phyloP scores from a whole-genome alignment of 37 sponge, comb jelly and placozoan genomes.

The Aplysina aerophoba region DNA sequence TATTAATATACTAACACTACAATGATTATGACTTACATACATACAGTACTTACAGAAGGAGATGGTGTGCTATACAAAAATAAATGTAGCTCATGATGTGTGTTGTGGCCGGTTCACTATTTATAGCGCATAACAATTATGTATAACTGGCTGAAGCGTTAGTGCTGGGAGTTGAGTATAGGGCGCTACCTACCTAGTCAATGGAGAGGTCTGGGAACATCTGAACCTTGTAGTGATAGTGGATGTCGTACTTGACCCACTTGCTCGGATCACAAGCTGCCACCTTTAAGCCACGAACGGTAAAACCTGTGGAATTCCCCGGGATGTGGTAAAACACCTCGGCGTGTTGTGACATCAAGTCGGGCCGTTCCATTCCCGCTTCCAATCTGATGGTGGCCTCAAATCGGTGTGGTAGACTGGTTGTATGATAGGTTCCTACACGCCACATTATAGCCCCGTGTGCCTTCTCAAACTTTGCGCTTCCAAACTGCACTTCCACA shows the following conservation, averaged over 20 bases:
- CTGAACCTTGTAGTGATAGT: conserved; percentile 81
- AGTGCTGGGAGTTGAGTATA: too few species aligned
- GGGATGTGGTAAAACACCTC: conserved; percentile 80
- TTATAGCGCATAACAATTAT: too few species aligned
- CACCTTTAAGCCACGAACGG: conserved; percentile 61
- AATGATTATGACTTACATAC: too few species aligned
- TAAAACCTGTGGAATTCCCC: conserved; percentile 82
- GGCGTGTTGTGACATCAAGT: conserved; percentile 49
- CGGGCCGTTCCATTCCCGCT: conserved; percentile 76
- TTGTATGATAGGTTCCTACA: conserved; percentile 61
- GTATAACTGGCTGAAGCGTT: too few species aligned
- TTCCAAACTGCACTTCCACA: conserved; percentile 64
- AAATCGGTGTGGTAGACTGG: conserved; percentile 67
- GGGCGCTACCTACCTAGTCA: conserved; percentile 66
- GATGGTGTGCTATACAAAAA: too few species aligned
- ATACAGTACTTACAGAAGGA: too few species aligned
- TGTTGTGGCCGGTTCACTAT: too few species aligned
- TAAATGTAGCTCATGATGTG: too few species aligned
- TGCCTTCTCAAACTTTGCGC: conserved; percentile 80
- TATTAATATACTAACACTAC: too few species aligned
- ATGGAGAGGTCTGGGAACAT: conserved; percentile 92
- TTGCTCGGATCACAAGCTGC: conserved; percentile 58
- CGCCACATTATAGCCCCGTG: conserved; percentile 82
- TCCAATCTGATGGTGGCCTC: conserved; percentile 70
- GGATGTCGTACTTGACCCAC: conserved; percentile 92